Evolutionary conservation across 2,113 vertebrate species (phyloP), one percentile per base, ranked within the genome.

Genomic region (Acinonyx jubatus): DNA sequence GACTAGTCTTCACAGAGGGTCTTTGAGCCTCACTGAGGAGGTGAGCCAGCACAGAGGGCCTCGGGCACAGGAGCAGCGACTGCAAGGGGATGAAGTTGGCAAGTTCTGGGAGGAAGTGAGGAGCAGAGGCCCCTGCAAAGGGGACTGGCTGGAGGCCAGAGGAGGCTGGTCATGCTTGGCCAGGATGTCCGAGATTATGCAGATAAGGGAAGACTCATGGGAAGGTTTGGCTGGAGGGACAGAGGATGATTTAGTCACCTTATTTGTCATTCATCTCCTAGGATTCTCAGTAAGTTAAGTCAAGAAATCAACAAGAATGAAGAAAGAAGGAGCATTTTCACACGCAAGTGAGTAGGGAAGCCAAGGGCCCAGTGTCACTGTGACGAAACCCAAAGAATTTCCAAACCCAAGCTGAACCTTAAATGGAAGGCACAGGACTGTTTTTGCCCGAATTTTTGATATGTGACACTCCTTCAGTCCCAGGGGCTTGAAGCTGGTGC

Each of bases 241-340:
- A 82, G 76, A 66, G 1, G 2, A 29, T 29, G n/a, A 29, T 25
- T 65, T 57, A 45, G 14, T 76, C 48, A 83, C 68, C 15, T 85
- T 8, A 45, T 45, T 10, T 50, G 18, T 63, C 76, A 41, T 88
- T 96, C 97, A 29, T 94, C 97, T 97, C 91, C 36, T 82, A 99
- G 99, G 95, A 98, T 99, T 79, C 97, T 99, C 96, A 99, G 99
- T 41, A 99, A 99, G 97, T 97, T 99, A 98, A 99, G 99, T 97
- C 98, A 98, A 96, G 99, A 99, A 63, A 99, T 99, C 98, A 99
- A 99, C 97, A 99, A 98, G 97, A 99, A 99, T 33, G 99, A 99
- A 96, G 99, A 99, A 92, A 99, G 97, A 80, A 98, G 98, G 57
- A 98, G 99, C 81, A 98, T 99, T 41, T 99, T 99, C 68, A 74